Evolutionary conservation across 2,113 vertebrate species (phyloP), one percentile per base, ranked within the genome.

Genomic region (Salminus brasiliensis): DNA sequence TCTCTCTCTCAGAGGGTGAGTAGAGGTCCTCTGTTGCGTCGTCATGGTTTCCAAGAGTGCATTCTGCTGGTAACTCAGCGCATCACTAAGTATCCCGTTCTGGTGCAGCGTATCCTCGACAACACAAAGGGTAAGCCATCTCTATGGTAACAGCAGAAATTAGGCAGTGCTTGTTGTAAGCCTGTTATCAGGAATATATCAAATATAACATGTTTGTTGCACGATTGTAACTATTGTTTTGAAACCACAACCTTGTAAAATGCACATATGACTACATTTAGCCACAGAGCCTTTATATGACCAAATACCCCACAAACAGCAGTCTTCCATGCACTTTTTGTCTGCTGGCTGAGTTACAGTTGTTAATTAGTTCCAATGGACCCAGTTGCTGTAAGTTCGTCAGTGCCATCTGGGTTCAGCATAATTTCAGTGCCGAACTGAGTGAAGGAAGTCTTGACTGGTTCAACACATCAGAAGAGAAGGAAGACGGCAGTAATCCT

Each of bases 11-110:
- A 98, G 96, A 90, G 94, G 80, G 90, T 96, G 88, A 93, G 91
- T 0, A 91, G 96, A 2, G 93, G 92, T 0, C 91, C 94, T 0
- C 90, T 96, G 79, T 91, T 97, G 0, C 95, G 96, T 63, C 92
- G 96, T n/a, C 95, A 97, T 1, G 97, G 97, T 0, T 91, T 96
- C 30, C 97, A 95, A 49, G 96, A 98, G 80, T 98, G 97, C 88
- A 97, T 97, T 85, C 84, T 98, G 68, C 90, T 98, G 87, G 96
- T 98, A 84, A 98, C 96, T 0, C 97, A 98, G 85, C 91, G 96
- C 45, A 96, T 98, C 88, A 98, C 96, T 78, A 97, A 98, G 87
- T 98, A 98, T 84, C 97, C 96, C 0, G 96, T 97, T 60, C 96
- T 98, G 32, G 87, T 98, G 29, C 93, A 92, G 83, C 93, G 96